A percentile compares a stretch with the other conserved stretches of the same genome.
phyloP scores from a whole-genome alignment of 2,797 vertebrate species.

The Chromis chromis region DNA sequence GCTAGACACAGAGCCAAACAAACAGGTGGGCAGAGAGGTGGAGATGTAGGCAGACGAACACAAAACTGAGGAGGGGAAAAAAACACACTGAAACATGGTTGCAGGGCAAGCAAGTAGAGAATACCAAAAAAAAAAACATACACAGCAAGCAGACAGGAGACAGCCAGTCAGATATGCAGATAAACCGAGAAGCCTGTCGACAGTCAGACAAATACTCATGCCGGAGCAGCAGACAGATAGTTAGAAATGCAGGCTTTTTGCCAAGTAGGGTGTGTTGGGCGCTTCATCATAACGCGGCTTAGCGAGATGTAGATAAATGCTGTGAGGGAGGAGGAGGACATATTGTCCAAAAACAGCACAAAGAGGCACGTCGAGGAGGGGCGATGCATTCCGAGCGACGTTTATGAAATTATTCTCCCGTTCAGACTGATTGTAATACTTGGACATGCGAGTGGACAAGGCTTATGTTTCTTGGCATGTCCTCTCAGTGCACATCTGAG shows the following conservation, averaged over 20 bases:
- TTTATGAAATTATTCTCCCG: constrained; percentile 21
- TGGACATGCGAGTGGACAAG: constrained; percentile 22
- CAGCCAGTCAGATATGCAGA: constrained; percentile 73
- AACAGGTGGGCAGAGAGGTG: constrained; percentile 48
- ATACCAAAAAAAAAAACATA: constrained; percentile 55
- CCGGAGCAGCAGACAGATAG: constrained; percentile 53
- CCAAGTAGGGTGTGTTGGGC: constrained; percentile 50
- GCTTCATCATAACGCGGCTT: constrained; percentile 35
- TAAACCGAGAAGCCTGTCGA: constrained; percentile 65
- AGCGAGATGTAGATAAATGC: constrained; percentile 54
- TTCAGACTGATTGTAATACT: constrained; percentile 48
- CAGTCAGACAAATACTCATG: constrained; percentile 59
- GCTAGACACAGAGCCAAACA: constrained; percentile 59
- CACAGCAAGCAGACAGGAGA: constrained; percentile 51
- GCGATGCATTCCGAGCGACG: neutral
- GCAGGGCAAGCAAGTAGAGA: constrained; percentile 55
- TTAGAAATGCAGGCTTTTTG: constrained; percentile 63
- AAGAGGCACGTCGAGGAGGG: constrained; percentile 11
- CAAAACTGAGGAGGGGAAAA: constrained; percentile 35
- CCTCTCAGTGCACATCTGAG: constrained; percentile 44
- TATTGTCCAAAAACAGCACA: constrained; percentile 21
- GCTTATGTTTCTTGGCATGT: constrained; percentile 28
- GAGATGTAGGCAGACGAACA: constrained; percentile 57
- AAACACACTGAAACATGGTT: constrained; percentile 54
- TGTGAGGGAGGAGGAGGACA: constrained; percentile 31